Percentiles rank a stretch among this genome's conserved stretches.
These are phyloP conservation scores for Yponomeuta malinellus DNA, from an alignment of 2,888 invertebrate species.

Conservation along the genomic window DNA sequence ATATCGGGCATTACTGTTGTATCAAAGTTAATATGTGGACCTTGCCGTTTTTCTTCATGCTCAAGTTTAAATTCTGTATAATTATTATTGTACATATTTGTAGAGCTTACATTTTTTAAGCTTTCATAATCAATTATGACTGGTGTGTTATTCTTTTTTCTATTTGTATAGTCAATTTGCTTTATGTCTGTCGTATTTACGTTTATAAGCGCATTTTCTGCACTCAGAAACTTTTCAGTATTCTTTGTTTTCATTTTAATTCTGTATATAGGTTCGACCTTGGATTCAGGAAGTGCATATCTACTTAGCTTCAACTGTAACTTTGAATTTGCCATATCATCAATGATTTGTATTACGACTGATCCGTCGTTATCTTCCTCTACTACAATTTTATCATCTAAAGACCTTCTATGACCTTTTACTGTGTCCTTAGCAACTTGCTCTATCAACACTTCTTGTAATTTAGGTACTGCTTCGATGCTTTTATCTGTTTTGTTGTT, in stretches of 20 bases:
- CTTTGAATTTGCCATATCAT: slow-evolving; percentile 30
- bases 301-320: slow-evolving; percentile 40
- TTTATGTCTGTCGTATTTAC: not conserved
- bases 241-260: not conserved
- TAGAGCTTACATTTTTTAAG: not conserved
- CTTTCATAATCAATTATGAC: too few relatives aligned
- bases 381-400: slow-evolving; percentile 23
- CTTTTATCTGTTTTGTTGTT: not conserved
- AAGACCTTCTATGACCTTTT: slow-evolving; percentile 37
- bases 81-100: too few relatives aligned
- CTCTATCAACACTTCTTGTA: not conserved
- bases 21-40: too few relatives aligned
- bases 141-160: too few relatives aligned
- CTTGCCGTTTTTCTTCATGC: too few relatives aligned
- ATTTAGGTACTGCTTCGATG: not conserved
- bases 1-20: too few relatives aligned
- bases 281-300: not conserved
- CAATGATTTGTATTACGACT: slow-evolving; percentile 38
- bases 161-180: not conserved
- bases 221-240: not conserved
- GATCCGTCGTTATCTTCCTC: slow-evolving; percentile 21
- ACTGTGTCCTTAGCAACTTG: slow-evolving; percentile 14
- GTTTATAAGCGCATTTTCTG: not conserved
- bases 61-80: too few relatives aligned
- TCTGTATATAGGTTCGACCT: not conserved